phyloP scores from a whole-genome alignment of 2,888 invertebrate species.

The Halictus quadricinctus region DNA sequence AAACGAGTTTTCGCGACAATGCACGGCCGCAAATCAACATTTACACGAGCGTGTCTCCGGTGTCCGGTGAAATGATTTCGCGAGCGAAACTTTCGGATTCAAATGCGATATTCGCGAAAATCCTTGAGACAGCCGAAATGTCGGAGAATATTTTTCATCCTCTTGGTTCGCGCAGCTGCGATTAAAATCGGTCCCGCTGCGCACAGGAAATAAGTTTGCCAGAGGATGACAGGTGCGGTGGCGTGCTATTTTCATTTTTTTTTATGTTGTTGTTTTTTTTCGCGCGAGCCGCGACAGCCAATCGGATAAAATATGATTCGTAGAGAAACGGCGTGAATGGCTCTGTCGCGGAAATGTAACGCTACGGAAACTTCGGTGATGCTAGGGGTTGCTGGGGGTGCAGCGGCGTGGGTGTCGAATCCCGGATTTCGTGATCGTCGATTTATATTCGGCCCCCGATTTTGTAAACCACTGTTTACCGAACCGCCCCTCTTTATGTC shows the following conservation, averaged over 20 bases:
- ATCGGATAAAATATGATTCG: slow-evolving; percentile 42
- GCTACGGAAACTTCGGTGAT: slow-evolving; percentile 5
- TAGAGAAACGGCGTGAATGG: slow-evolving; percentile 16
- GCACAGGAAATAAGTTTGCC: slow-evolving; percentile 9
- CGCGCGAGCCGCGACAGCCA: neutral
- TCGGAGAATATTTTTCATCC: neutral
- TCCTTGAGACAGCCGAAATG: neutral
- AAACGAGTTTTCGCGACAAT: no score
- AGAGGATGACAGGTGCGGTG: neutral
- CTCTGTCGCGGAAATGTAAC: slow-evolving; percentile 33
- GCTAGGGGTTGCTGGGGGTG: neutral
- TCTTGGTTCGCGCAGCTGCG: slow-evolving; percentile 3
- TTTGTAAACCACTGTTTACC: slow-evolving; percentile 8
- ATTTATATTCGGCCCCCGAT: slow-evolving; percentile 34
- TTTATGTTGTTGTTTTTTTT: neutral
- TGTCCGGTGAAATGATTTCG: neutral
- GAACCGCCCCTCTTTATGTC: neutral
- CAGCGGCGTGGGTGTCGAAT: neutral
- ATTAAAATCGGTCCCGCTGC: slow-evolving; percentile 1
- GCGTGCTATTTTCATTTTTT: neutral
- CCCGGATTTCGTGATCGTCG: slow-evolving; percentile 14
- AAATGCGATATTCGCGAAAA: neutral
- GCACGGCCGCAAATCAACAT: neutral
- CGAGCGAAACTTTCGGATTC: neutral
- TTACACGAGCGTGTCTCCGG: neutral